Percentiles rank a stretch among this genome's conserved stretches.
phyloP scores from a whole-genome alignment of 2,113 vertebrate genomes.

The Varanus komodoensis region DNA sequence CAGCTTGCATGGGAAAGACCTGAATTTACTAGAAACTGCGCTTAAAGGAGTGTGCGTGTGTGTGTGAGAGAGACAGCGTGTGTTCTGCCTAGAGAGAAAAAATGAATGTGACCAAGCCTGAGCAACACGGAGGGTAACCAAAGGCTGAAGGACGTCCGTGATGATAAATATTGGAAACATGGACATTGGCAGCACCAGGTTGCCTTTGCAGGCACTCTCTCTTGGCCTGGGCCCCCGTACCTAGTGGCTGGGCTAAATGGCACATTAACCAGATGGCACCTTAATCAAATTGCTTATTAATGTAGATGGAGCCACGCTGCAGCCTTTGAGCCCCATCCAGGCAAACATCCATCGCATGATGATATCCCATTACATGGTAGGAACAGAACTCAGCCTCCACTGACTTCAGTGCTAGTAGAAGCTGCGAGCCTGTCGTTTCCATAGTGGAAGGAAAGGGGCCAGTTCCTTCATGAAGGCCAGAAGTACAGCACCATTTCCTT shows the following conservation, averaged over 20 bases:
- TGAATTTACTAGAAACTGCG: background rate
- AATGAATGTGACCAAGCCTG: background rate
- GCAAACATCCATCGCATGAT: background rate
- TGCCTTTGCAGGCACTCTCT: background rate
- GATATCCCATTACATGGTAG: background rate
- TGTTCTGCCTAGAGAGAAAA: background rate
- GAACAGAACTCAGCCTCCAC: background rate
- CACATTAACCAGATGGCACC: constrained; percentile 31
- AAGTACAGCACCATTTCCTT: background rate
- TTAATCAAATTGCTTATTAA: constrained; percentile 14
- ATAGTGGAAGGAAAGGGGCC: no score
- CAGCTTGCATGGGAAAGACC: background rate
- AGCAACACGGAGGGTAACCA: background rate
- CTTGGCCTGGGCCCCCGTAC: background rate
- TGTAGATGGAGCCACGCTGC: background rate
- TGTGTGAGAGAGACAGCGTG: no score
- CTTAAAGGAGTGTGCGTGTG: background rate
- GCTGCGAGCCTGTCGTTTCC: background rate
- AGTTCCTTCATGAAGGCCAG: no score
- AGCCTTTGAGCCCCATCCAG: constrained; percentile 16
- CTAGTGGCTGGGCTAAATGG: constrained; percentile 12
- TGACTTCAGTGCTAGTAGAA: background rate
- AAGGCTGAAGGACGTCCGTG: background rate
- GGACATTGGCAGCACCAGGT: background rate
- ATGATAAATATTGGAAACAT: constrained; percentile 15